These are phyloP conservation scores for Chunga burmeisteri DNA, from an alignment of 2,113 vertebrate species.

Conservation along the genomic window DNA sequence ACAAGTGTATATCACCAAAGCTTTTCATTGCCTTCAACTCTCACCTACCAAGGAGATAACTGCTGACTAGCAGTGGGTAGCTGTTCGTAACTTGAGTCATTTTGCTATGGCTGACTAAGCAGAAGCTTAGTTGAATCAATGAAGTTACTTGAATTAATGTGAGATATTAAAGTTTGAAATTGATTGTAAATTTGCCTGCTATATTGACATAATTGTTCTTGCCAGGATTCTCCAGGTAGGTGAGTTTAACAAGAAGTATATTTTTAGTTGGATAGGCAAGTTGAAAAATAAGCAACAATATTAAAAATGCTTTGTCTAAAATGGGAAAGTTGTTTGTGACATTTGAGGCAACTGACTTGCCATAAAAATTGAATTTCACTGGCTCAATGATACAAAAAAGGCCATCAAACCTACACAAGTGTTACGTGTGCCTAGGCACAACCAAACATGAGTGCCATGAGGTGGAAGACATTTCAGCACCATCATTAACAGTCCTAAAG, in stretches of 20 bases:
- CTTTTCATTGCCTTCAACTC: background rate
- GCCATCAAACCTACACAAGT: background rate
- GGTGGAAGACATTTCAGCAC: accelerated
- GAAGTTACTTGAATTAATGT: background rate
- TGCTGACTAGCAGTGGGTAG: background rate
- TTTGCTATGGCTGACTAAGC: background rate
- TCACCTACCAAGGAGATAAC: background rate
- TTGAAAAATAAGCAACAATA: background rate
- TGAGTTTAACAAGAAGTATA: background rate
- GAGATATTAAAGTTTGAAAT: background rate
- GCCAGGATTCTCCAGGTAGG: background rate
- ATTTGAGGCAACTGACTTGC: background rate
- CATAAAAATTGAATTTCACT: background rate
- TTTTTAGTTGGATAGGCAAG: background rate
- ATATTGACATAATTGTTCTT: background rate
- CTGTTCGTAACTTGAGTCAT: background rate
- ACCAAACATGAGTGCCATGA: background rate
- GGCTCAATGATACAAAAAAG: background rate
- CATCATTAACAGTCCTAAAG: background rate
- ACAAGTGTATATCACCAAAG: background rate
- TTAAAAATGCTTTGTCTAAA: background rate
- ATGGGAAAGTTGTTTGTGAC: background rate
- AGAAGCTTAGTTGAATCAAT: background rate
- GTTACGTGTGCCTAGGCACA: background rate
- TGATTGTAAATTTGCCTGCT: background rate